Percentiles rank a stretch among this genome's conserved stretches.
These are phyloP conservation scores for Upupa epops DNA, from an alignment of 2,113 vertebrate species.

Conservation along the genomic window DNA sequence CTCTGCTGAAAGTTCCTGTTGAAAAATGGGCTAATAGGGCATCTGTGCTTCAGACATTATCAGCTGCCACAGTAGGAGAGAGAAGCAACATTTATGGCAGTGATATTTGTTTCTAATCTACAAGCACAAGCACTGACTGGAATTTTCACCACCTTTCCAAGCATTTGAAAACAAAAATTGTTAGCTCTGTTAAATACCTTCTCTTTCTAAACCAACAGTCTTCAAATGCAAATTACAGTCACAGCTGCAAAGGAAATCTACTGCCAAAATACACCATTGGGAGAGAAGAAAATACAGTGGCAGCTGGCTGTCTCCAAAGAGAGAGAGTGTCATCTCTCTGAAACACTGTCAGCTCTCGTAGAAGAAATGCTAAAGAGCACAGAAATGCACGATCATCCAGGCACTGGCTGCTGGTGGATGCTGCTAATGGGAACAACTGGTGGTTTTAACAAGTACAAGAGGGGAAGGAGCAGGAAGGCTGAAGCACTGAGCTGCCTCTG, in stretches of 20 bases:
- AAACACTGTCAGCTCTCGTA: neutral
- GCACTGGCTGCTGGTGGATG: neutral
- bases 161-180: conserved; percentile 48
- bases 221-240: conserved; percentile 55
- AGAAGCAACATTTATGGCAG: neutral
- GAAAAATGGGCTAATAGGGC: neutral
- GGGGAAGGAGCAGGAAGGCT: neutral
- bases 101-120: conserved; percentile 32
- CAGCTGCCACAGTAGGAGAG: neutral
- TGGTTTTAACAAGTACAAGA: neutral
- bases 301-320: conserved; percentile 58
- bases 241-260: conserved; percentile 63
- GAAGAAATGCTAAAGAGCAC: conserved; percentile 40
- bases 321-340: neutral
- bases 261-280: conserved; percentile 58
- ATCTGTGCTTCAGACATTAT: neutral
- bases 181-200: conserved; percentile 52
- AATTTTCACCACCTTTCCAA: conserved; percentile 55
- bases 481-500: neutral
- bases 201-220: conserved; percentile 39
- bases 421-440: neutral
- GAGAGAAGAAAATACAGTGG: conserved; percentile 54
- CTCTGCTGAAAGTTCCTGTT: neutral
- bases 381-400: neutral
- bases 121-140: neutral